Base-by-base conservation (phyloP, 2,888 invertebrate genomes). In the Ennomos fuscantarius region DNA sequence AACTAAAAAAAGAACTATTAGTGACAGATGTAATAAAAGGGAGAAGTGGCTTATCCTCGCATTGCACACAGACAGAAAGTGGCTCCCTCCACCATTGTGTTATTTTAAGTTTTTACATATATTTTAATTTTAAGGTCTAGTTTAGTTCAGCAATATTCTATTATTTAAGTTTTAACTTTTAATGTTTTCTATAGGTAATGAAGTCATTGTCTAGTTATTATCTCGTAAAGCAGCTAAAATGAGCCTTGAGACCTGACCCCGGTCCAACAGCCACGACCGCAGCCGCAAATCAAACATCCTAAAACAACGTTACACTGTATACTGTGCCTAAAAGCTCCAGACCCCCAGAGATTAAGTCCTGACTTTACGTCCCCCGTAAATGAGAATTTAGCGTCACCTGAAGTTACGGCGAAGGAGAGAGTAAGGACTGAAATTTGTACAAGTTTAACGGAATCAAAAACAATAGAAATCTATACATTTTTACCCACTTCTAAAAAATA, bases 271-370 rank as follows among this genome's bases (percentile, higher is more conserved):
- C 39, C 47, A n/a, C 12, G 32, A 11, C 43, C 24, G 13, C 54
- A 55, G 45, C 53, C 15, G 36, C 45, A 58, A 51, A 43, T 54
- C 53, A 53, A 49, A 53, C 33, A 45, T 33, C 45, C 51, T 57
- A 47, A 47, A 57, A 52, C 57, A 47, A 51, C 24, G 24, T 24
- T 24, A 24, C 42, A 43, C 12, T 9, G 40, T 58, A 58, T 57
- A 55, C 48, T 52, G 60, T 63, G 57, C 46, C 63, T 63, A 60
- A 63, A 63, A 63, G 60, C 57, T 31, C 6, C 51, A 45, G 45
- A 36, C 51, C 59, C 55, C 59, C 34, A 41, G 60, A 60, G 63
- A 62, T 62, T 56, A 59, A 41, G 53, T 32, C 45, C 53, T 49
- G 58, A 58, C 58, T 58, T 49, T 53, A 49, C 53, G 48, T 49